Evolutionary conservation across 2,113 vertebrate genomes (phyloP).

Genomic region (Terrapene triunguis): DNA sequence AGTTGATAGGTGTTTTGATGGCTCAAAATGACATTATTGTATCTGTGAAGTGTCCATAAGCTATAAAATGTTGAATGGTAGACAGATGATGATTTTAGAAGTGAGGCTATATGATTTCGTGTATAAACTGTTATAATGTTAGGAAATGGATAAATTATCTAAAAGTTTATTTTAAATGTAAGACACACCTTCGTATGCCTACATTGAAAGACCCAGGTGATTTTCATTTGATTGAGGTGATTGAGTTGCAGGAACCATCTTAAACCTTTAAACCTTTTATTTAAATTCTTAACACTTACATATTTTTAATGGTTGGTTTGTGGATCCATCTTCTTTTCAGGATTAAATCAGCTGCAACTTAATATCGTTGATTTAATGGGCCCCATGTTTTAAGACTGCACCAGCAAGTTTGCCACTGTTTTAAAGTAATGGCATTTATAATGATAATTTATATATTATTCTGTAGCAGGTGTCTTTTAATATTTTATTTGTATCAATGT

Average conservation of each 20-base stretch:
- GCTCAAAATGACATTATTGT: not conserved
- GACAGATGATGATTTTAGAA: not conserved
- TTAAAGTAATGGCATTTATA: too few species aligned
- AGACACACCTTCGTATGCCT: not conserved
- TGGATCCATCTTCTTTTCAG: not conserved
- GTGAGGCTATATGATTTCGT: not conserved
- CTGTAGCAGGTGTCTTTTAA: too few species aligned
- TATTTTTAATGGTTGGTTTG: not conserved
- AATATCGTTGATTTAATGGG: not conserved
- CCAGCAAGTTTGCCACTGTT: too few species aligned
- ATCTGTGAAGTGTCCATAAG: not conserved
- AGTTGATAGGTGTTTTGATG: not conserved
- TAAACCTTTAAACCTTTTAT: not conserved
- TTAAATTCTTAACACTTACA: not conserved
- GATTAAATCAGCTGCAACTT: not conserved
- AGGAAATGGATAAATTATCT: not conserved
- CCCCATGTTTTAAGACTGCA: not conserved
- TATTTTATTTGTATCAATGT: not conserved
- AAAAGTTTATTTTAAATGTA: not conserved
- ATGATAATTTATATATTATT: too few species aligned
- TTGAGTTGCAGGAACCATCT: not conserved
- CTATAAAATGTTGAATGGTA: not conserved
- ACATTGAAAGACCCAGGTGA: not conserved
- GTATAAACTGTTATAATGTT: not conserved
- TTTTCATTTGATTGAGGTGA: not conserved